Conservation (phyloP, 2,888 invertebrate genomes). For the Teleogryllus oceanicus region DNA sequence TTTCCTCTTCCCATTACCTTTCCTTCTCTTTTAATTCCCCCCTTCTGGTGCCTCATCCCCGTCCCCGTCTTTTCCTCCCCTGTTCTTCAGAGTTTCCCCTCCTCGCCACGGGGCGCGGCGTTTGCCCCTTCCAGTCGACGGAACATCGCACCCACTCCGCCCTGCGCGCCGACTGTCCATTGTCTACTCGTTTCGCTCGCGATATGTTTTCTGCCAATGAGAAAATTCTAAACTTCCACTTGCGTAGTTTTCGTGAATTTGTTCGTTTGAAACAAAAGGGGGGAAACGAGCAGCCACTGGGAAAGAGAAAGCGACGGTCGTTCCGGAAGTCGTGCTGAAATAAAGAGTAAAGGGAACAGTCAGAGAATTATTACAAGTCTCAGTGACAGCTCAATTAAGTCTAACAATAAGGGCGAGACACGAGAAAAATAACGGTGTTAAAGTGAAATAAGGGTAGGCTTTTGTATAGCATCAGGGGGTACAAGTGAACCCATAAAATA, state of each 20-base stretch:
- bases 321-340: background rate
- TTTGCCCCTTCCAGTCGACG: no score
- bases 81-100: background rate
- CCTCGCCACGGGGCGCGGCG: no score
- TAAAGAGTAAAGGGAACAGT: background rate
- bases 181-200: background rate
- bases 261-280: background rate
- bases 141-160: no score
- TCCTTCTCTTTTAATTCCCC: background rate
- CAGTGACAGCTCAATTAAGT: background rate
- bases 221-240: background rate
- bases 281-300: background rate
- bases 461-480: no score
- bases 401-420: background rate
- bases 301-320: background rate
- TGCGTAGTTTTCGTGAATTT: background rate
- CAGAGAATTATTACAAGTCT: background rate
- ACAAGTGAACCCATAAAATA: no score
- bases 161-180: background rate
- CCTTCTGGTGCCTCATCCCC: background rate
- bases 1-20: background rate
- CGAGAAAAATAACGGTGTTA: no score
- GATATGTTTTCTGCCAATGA: slow-evolving; percentile 1
- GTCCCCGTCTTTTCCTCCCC: background rate
- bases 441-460: no score